phyloP scores from a whole-genome alignment of 1,140 invertebrate genomes.

The Ganaspis sp. region DNA sequence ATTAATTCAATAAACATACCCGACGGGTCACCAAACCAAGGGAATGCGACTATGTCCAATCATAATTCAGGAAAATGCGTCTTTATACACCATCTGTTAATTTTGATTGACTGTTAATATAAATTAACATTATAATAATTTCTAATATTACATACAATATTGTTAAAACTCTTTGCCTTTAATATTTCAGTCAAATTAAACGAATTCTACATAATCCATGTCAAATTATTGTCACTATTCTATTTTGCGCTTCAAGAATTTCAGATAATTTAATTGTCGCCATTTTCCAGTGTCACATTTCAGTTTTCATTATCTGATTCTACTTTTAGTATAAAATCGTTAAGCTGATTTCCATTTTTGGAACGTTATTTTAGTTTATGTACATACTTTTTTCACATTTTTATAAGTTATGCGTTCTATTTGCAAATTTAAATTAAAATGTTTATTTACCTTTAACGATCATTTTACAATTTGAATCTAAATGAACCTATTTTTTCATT shows the following conservation, averaged over 20 bases:
- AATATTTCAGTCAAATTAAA: neutral
- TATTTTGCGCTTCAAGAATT: neutral
- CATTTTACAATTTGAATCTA: too few relatives aligned
- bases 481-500: too few relatives aligned
- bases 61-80: neutral
- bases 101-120: neutral
- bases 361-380: too few relatives aligned
- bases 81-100: constrained; percentile 9
- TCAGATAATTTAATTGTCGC: neutral
- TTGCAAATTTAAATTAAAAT: too few relatives aligned
- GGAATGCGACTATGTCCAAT: neutral
- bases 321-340: too few relatives aligned
- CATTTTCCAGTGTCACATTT: neutral
- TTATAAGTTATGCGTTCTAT: too few relatives aligned
- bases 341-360: too few relatives aligned
- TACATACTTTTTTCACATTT: too few relatives aligned
- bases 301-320: too few relatives aligned
- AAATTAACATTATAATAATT: neutral
- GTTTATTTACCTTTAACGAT: too few relatives aligned
- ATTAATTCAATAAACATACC: constrained; percentile 28
- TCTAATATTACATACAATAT: neutral
- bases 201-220: neutral
- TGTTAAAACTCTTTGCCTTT: neutral
- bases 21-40: constrained; percentile 14
- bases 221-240: neutral